phyloP scores from a whole-genome alignment of 2,113 vertebrate species.

The Hypocryptadius cinnamomeus region DNA sequence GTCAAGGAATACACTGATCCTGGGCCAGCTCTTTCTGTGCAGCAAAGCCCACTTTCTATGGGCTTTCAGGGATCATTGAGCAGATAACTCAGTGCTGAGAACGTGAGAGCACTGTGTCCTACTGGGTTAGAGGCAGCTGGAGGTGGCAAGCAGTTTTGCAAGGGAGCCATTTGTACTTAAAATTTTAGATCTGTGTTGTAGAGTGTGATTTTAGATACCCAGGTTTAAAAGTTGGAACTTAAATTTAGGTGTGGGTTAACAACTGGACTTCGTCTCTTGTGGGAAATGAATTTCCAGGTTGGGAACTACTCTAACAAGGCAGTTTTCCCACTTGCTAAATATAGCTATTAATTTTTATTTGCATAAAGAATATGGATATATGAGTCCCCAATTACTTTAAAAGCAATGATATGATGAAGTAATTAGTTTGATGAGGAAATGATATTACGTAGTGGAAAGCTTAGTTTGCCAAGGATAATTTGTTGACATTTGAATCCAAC shows the following conservation, averaged over 20 bases:
- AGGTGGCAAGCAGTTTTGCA: background rate
- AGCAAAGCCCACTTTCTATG: background rate
- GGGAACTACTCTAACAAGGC: background rate
- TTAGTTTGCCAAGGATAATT: conserved; percentile 65
- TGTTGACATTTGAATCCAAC: conserved; percentile 44
- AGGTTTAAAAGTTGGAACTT: background rate
- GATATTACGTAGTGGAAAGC: conserved; percentile 38
- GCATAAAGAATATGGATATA: conserved; percentile 56
- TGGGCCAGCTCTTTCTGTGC: background rate
- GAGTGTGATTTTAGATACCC: background rate
- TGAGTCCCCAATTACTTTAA: conserved; percentile 69
- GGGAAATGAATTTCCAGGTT: background rate
- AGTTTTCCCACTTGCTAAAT: conserved; percentile 25
- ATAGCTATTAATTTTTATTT: conserved; percentile 60
- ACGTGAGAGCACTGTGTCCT: background rate
- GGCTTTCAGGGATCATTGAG: background rate
- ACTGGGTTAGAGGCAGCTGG: background rate
- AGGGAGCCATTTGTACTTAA: background rate
- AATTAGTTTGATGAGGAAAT: conserved; percentile 54
- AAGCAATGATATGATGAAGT: conserved; percentile 52
- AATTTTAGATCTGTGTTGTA: background rate
- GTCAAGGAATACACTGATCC: background rate
- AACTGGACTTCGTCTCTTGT: background rate
- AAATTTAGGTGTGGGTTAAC: background rate
- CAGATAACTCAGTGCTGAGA: background rate